A percentile compares a stretch with the other conserved stretches of the same genome.
phyloP scores from a whole-genome alignment of 2,888 invertebrate genomes.

The Parthenolecanium corni region DNA sequence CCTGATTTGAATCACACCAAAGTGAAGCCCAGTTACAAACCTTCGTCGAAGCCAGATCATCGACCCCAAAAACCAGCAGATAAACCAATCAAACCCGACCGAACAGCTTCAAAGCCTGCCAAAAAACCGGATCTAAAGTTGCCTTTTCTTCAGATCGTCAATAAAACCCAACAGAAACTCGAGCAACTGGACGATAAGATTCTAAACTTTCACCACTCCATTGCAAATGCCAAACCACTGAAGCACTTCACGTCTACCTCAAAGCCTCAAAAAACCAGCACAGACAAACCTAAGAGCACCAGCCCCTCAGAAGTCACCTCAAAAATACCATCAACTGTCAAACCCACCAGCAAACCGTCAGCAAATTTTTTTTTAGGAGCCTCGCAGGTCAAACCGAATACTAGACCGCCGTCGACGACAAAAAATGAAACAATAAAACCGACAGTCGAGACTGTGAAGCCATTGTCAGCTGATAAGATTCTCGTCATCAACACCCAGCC shows the following conservation, averaged over 20 bases:
- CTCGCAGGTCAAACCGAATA: neutral
- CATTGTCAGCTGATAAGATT: slow-evolving; percentile 7
- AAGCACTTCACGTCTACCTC: neutral
- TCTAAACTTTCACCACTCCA: slow-evolving; percentile 14
- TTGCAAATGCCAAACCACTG: slow-evolving; percentile 12
- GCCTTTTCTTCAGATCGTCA: slow-evolving; percentile 1
- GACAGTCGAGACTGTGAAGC: neutral
- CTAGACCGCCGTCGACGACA: neutral
- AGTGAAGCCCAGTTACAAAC: no score
- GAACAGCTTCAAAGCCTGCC: neutral
- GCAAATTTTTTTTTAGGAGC: neutral
- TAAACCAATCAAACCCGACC: neutral
- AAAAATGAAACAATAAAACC: slow-evolving; percentile 1
- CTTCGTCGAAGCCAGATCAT: no score
- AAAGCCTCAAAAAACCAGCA: neutral
- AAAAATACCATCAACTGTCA: neutral
- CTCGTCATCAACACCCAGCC: slow-evolving; percentile 1
- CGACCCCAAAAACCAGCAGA: neutral
- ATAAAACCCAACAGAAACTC: slow-evolving; percentile 1
- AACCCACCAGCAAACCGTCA: no score
- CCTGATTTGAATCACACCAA: neutral
- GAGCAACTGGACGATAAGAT: neutral
- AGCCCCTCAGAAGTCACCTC: neutral
- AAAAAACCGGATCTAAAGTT: slow-evolving; percentile 18
- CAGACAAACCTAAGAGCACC: neutral